Evolutionary conservation across 2,797 vertebrate species (phyloP), one percentile per base, ranked within the genome.

Genomic region (Melanotaenia parkinsoni): DNA sequence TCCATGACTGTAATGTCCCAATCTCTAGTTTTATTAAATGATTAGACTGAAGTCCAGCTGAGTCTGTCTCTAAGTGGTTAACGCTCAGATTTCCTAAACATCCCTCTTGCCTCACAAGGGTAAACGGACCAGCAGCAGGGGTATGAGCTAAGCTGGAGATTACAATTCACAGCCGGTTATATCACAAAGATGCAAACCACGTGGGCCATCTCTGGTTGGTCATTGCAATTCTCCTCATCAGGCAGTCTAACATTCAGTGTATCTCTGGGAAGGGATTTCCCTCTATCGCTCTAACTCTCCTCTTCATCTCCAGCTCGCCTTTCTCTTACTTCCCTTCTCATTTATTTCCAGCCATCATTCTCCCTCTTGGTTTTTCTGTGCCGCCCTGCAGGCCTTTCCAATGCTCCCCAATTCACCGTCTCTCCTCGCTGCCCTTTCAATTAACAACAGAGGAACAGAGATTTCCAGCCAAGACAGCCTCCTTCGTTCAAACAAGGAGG

Each of bases 391-490:
- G 85, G 67, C 67, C 65, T 60, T 47, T 58, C 60, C 37, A 61
- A 26, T 30, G 1, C 57, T 77, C 63, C 62, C 71, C 57, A 30
- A n/a, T 69, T 61, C 59, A 10, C 50, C 69, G 63, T 30, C 70
- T 45, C 32, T 72, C 67, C 53, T 62, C 9, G 0, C 43, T 67
- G 74, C 40, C 64, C 62, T 43, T 75, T 74, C 75, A 84, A 83
- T 79, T 80, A 76, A 83, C 37, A n/a, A 63, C 58, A 57, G 75
- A 82, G 30, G 59, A 68, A 58, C 40, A 69, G 76, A 66, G 69
- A 83, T 76, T 85, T 87, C 76, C 67, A 59, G 37, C 67, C 64
- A 70, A 80, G 79, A 54, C 38, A 22, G 63, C 67, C 63, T 56
- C 35, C 63, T 79, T 40, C 4, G 70, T 68, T 76, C 50, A 54